phyloP scores from a whole-genome alignment of 1,140 invertebrate genomes.

The Caenorhabditis inopinata region DNA sequence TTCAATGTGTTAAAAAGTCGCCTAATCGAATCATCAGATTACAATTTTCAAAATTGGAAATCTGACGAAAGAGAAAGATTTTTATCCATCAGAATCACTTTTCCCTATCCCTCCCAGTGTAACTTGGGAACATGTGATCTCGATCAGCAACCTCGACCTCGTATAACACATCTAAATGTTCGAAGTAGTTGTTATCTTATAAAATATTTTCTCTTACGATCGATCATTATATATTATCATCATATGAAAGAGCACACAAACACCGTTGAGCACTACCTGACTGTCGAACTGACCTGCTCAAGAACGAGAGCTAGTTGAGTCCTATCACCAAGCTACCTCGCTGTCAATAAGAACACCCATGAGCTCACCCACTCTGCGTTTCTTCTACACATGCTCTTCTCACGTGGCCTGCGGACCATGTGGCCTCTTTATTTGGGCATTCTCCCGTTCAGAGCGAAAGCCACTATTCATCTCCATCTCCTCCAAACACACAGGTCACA shows the following conservation, averaged over 20 bases:
- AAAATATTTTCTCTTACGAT: neutral
- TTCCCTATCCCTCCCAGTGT: neutral
- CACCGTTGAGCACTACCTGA: neutral
- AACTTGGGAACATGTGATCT: slow-evolving; percentile 14
- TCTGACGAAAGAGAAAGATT: neutral
- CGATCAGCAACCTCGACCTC: neutral
- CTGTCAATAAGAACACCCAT: neutral
- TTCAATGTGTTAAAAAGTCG: no score
- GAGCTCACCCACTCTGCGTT: neutral
- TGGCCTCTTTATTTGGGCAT: neutral
- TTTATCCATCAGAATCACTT: neutral
- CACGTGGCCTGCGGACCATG: neutral
- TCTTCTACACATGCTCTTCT: neutral
- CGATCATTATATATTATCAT: neutral
- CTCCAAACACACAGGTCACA: neutral
- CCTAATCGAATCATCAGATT: no score
- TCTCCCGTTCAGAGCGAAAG: neutral
- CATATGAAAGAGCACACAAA: slow-evolving; percentile 3
- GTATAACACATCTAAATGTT: neutral
- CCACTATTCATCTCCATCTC: neutral
- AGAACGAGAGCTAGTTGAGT: neutral
- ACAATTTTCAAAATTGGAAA: neutral
- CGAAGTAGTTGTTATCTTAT: neutral
- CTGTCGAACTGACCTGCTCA: neutral
- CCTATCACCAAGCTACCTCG: no score